Evolutionary conservation across 2,888 invertebrate genomes (phyloP).

Genomic region (Oxystoma pomonae): DNA sequence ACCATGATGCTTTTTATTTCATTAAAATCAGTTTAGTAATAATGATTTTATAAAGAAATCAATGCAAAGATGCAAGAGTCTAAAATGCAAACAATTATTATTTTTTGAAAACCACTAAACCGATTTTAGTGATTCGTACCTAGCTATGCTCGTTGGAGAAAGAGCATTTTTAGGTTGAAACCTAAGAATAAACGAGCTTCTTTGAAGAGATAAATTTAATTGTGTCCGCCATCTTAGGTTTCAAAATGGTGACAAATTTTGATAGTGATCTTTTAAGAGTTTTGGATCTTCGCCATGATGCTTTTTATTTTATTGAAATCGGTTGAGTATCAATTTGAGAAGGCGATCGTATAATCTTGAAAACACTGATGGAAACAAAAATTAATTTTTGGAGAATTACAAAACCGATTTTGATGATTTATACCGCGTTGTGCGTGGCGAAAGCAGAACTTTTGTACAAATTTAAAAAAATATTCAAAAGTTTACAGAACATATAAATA

Average conservation of each 20-base stretch:
- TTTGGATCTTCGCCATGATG: background rate
- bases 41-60: too few relatives aligned
- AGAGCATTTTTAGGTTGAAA: too few relatives aligned
- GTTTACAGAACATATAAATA: background rate
- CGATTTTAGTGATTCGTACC: too few relatives aligned
- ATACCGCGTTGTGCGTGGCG: background rate
- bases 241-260: background rate
- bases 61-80: too few relatives aligned
- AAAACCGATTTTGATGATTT: background rate
- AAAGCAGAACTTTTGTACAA: background rate
- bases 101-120: too few relatives aligned
- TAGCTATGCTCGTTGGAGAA: too few relatives aligned
- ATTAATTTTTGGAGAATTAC: background rate
- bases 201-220: background rate
- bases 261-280: background rate
- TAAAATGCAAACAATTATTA: too few relatives aligned
- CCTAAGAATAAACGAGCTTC: background rate
- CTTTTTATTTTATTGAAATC: background rate
- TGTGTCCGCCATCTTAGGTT: background rate
- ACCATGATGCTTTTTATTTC: too few relatives aligned
- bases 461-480: background rate
- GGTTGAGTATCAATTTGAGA: background rate
- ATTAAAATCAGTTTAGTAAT: too few relatives aligned
- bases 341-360: background rate
- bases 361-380: background rate